A percentile compares a stretch with the other conserved stretches of the same genome.
Conservation (phyloP, 2,888 invertebrate species). For the Hemistola chrysoprasaria region DNA sequence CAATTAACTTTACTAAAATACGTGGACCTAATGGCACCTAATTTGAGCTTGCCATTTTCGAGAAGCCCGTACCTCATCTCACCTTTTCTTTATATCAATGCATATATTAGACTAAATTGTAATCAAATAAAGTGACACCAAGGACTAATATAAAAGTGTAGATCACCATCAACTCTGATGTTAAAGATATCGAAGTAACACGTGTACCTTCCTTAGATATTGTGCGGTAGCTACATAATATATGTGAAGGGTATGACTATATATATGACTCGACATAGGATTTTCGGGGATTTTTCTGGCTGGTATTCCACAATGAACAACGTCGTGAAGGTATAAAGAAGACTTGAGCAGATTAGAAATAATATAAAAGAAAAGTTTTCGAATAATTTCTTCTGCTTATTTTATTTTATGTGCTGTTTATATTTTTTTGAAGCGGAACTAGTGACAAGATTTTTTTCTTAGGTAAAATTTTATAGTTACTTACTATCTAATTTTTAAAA, state of each 20-base stretch:
- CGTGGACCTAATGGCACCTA: no score
- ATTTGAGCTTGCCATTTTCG: no score
- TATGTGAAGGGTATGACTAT: conserved; percentile 37
- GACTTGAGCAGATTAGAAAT: conserved; percentile 23
- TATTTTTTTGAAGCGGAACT: no score
- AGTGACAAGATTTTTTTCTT: no score
- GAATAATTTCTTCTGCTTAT: background rate
- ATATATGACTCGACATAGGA: conserved; percentile 33
- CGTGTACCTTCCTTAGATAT: conserved; percentile 37
- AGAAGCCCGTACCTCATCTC: no score
- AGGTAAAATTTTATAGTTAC: no score
- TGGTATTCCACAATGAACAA: conserved; percentile 24
- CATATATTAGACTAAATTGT: no score
- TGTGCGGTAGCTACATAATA: conserved; percentile 35
- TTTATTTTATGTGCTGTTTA: no score
- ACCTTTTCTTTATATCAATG: no score
- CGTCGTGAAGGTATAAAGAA: conserved; percentile 28
- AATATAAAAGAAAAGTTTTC: conserved; percentile 1
- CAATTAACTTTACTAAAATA: no score
- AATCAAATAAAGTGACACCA: background rate
- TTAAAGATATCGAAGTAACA: conserved; percentile 41
- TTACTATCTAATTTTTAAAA: no score
- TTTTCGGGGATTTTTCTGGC: conserved; percentile 36
- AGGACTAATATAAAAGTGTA: conserved; percentile 24
- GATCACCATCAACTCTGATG: conserved; percentile 44